Evolutionary conservation across 37 sponge, comb jelly and placozoan genomes (phyloP).

Genomic region (Ianthella basta): DNA sequence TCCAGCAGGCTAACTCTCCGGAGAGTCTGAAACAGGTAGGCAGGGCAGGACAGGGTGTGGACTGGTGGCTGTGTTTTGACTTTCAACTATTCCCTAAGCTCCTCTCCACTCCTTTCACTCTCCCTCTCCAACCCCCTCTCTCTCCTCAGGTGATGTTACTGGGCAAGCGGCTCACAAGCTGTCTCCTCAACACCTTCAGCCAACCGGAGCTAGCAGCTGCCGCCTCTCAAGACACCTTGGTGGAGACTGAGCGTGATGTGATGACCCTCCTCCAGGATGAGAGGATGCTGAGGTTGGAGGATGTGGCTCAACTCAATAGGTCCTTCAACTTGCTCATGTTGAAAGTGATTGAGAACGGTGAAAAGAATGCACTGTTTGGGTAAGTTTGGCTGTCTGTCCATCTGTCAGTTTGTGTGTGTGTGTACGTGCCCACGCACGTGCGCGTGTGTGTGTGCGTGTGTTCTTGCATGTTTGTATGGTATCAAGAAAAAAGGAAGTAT

Average conservation of each 20-base stretch:
- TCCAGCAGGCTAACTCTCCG: conserved; percentile 25
- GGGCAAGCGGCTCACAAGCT: conserved; percentile 37
- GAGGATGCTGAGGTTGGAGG: conserved; percentile 62
- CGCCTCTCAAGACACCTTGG: conserved; percentile 52
- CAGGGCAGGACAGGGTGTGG: no score
- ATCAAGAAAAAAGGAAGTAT: no score
- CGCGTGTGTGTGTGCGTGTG: background rate
- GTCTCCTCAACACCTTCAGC: conserved; percentile 49
- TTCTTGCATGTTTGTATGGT: background rate
- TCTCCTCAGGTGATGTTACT: conserved; percentile 42
- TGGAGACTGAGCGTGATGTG: conserved; percentile 61
- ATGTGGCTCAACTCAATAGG: conserved; percentile 66
- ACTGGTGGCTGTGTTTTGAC: no score
- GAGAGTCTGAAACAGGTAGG: conserved; percentile 32
- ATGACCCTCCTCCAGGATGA: conserved; percentile 70
- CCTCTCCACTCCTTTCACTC: no score
- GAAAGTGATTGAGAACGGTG: conserved; percentile 62
- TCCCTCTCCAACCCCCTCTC: no score
- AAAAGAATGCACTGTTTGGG: conserved; percentile 73
- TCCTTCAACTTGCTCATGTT: conserved; percentile 71
- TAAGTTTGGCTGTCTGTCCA: no score
- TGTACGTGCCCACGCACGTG: background rate
- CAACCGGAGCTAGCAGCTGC: conserved; percentile 34
- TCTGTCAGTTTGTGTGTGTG: background rate
- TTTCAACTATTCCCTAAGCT: no score